Base-by-base conservation (phyloP, 2,888 invertebrate genomes). In the Scaptomyza flava region DNA sequence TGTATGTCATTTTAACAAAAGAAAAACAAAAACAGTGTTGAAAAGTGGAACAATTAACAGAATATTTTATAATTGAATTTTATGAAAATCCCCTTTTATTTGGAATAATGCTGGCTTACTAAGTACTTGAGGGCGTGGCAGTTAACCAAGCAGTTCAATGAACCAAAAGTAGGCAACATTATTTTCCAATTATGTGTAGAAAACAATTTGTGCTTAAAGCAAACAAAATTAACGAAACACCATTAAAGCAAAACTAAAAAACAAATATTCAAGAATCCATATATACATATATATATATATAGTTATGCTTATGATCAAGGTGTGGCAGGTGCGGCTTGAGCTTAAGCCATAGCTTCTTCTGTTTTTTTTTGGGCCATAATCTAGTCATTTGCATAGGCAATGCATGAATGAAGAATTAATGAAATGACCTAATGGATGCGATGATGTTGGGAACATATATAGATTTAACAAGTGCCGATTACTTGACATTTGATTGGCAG, bases 151-250 rank as follows among this genome's bases (percentile, higher is more conserved):
- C 75, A 75, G 84, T 88, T 85, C 85, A 85, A 65, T 87, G 85
- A 88, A 88, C 85, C 77, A 81, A 81, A 85, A 87, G 87, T 88
- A 87, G 87, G 84, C 89, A 85, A 81, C 71, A 77, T 76, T 77
- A 88, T 81, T 87, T 79, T 82, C 74, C 79, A 81, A 82, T 82
- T 81, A 80, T 80, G 63, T 71, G 64, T 62, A 61, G 64, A 74
- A 79, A 80, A 75, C 72, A 68, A 77, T 77, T 81, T 77, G 47
- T 71, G 71, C 68, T 63, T 83, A 81, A 87, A 86, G 70, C 78
- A 87, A 71, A 68, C 73, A 68, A 62, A 67, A 53, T 63, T 47
- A 60, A 63, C 54, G 58, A 54, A 41, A 64, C 33, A 43, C 33
- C 53, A 58, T 38, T 14, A 48, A 51, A 54, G 62, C 62, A 65